Evolutionary conservation across 2,113 vertebrate species (phyloP), one percentile per base, ranked within the genome.

Genomic region (Spilogale gracilis): DNA sequence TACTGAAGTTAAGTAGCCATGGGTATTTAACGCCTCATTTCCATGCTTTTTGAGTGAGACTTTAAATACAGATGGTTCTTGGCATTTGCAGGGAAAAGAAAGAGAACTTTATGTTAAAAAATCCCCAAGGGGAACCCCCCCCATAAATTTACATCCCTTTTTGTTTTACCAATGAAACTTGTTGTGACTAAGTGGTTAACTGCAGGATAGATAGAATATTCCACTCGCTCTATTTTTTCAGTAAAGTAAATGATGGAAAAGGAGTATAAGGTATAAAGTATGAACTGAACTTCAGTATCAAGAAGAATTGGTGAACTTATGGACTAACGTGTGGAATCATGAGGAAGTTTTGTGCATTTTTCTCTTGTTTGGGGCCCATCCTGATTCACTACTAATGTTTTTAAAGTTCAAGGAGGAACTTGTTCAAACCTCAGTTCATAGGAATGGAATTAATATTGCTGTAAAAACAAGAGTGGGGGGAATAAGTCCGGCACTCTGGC

Each of bases 371-470:
- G 52, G 23, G 17, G 3, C 43, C n/a, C 48, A 86, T 86, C 27
- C 61, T 91, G 94, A 96, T 90, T 94, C 69, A 84, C 67, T 94
- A 23, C 30, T 87, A 95, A 80, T 97, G 18, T 60, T 95, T 96
- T 95, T 76, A 88, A 96, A 97, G 91, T 96, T 48, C 48, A 78
- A 38, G 91, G 65, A 88, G 80, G 50, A 93, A 73, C 80, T 69
- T 91, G 65, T 96, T 93, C 91, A 97, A 98, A 97, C 86, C 79
- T 96, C 89, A 97, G n/a, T 91, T 96, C 94, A 97, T 86, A 95
- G 67, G 85, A 94, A 93, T 95, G 89, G 91, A 95, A 97, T 97
- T 97, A 96, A 71, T 83, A 78, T 63, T 94, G 67, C 82, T 94
- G 2, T 71, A 76, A 97, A 95, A 91, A 87, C 56, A 93, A 88